phyloP scores from a whole-genome alignment of 1,140 invertebrate genomes.

The Zaprionus ornatus region DNA sequence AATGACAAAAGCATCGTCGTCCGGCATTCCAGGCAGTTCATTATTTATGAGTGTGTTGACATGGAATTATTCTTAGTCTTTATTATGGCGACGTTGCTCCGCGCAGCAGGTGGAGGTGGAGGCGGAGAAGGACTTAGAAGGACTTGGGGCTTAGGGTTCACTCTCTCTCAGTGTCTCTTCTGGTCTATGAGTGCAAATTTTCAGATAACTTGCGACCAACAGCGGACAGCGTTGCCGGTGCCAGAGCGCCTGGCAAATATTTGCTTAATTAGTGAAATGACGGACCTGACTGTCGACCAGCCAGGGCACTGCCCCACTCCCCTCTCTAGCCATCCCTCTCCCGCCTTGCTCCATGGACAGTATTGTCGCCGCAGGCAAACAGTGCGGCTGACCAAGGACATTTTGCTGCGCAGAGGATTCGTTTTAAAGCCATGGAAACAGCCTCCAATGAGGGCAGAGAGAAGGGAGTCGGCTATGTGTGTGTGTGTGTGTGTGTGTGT shows the following conservation, averaged over 20 bases:
- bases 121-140: constrained; percentile 20
- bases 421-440: constrained; percentile 56
- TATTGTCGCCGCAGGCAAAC: constrained; percentile 46
- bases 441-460: constrained; percentile 2
- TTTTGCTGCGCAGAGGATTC: constrained; percentile 26
- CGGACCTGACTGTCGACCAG: constrained; percentile 30
- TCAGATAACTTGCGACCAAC: constrained; percentile 63
- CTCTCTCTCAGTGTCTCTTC: constrained; percentile 4
- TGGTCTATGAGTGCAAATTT: constrained; percentile 66
- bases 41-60: constrained; percentile 83
- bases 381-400: constrained; percentile 59
- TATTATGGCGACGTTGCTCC: constrained; percentile 57
- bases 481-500: constrained; percentile 2
- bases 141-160: constrained; percentile 20
- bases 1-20: constrained; percentile 34
- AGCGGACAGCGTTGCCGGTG: background rate
- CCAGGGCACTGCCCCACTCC: background rate
- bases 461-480: constrained; percentile 20
- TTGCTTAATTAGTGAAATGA: constrained; percentile 81
- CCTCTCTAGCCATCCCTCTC: background rate
- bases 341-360: background rate
- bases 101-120: background rate
- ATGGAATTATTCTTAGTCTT: constrained; percentile 82
- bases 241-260: constrained; percentile 60
- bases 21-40: constrained; percentile 65